Base-by-base conservation (phyloP, 2,797 vertebrate genomes). In the Takifugu ocellatus region DNA sequence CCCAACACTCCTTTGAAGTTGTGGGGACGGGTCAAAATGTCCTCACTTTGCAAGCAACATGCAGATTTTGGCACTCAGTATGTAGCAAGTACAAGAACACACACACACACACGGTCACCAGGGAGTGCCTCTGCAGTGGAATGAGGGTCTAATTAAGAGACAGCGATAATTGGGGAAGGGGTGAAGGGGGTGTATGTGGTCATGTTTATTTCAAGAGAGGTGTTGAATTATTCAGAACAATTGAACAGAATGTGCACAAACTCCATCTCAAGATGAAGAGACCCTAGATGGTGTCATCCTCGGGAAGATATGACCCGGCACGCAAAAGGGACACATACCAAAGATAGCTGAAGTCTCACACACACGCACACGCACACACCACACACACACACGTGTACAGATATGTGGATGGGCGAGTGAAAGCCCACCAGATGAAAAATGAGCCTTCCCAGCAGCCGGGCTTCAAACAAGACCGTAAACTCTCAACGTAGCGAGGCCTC, bases 131-230 rank as follows among this genome's bases (percentile, higher is more conserved):
- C 75, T 16, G 46, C 70, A 65, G 11, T 72, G 56, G 78, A 72
- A 75, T 68, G 68, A 80, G 54, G 73, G 66, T 66, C 88, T 91
- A 88, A 90, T 91, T 91, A 91, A 91, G 84, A 86, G 73, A 68
- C 61, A 60, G 64, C 68, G 62, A 83, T 89, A 91, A 90, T 89
- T 88, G 77, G 72, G 76, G 78, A 69, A 9, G 49, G 49, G 14
- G 49, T 36, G 16, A 29, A 31, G 26, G 14, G 26, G 29, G 51
- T 58, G 53, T 73, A 68, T 56, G 68, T 48, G 54, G 45, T 39
- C 55, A 50, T 74, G 67, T 80, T 80, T 77, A 67, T 81, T 83
- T 87, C 75, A 77, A 84, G 16, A 81, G 71, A 79, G 64, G 79
- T 69, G 63, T 74, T 84, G 68, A 79, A 77, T 84, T 83, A 75